Conservation (phyloP, 2,797 vertebrate species). For the Enteromius viviparus region DNA sequence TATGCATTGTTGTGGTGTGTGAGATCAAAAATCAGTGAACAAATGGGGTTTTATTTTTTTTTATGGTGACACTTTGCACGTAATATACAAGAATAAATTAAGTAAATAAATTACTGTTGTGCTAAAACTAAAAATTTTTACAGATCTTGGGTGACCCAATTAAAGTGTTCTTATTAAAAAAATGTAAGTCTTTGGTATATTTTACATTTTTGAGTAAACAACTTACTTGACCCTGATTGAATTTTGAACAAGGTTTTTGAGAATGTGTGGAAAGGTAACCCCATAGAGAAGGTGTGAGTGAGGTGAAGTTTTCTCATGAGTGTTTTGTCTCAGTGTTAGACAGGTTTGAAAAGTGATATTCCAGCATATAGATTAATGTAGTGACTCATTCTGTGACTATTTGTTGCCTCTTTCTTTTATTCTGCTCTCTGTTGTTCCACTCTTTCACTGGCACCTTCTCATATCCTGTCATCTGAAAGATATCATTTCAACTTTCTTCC, state of each 20-base stretch:
- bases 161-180: background rate
- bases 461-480: conserved; percentile 21
- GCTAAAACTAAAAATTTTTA: background rate
- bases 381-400: conserved; percentile 58
- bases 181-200: background rate
- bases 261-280: background rate
- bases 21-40: conserved; percentile 7
- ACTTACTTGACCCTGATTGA: background rate
- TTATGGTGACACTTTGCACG: background rate
- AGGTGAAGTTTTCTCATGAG: background rate
- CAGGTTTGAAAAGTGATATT: conserved; percentile 70
- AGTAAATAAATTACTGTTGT: background rate
- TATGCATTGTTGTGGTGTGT: background rate
- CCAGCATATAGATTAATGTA: background rate
- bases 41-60: background rate
- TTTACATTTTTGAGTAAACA: background rate
- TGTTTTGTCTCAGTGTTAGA: conserved; percentile 68
- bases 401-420: conserved; percentile 43
- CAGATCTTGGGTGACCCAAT: background rate
- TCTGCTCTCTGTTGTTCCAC: conserved; percentile 35
- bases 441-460: conserved; percentile 15
- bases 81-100: background rate
- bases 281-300: background rate
- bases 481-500: conserved; percentile 8
- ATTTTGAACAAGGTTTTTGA: background rate